Conservation (phyloP, 2,888 invertebrate species). For the Argyra leucocephala region DNA sequence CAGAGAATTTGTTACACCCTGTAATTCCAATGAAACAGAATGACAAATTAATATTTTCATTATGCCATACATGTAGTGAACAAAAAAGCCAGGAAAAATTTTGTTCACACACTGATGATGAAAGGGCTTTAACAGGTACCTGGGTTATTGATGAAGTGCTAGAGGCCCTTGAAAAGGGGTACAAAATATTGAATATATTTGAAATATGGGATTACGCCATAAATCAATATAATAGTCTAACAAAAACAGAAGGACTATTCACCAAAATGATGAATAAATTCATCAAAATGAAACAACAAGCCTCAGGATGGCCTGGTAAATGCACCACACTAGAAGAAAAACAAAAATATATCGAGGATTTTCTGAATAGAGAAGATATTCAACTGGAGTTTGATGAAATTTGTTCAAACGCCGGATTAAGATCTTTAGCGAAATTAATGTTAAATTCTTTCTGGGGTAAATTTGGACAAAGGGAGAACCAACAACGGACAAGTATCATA, state of each 20-base stretch:
- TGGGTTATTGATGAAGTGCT: constrained; percentile 30
- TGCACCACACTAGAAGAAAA: constrained; percentile 21
- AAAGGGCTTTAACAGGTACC: constrained; percentile 22
- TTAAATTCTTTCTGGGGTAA: constrained; percentile 32
- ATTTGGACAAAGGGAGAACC: constrained; percentile 28
- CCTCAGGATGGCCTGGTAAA: constrained; percentile 25
- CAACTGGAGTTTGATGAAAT: constrained; percentile 24
- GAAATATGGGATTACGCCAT: constrained; percentile 32
- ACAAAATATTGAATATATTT: constrained; percentile 25
- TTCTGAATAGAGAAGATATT: constrained; percentile 25
- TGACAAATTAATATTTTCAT: constrained; percentile 27
- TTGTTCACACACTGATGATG: constrained; percentile 24
- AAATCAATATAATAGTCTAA: constrained; percentile 20
- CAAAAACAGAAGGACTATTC: constrained; percentile 24
- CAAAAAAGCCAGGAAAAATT: too few species aligned
- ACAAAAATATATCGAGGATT: constrained; percentile 25
- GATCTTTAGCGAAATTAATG: constrained; percentile 28
- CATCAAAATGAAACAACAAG: constrained; percentile 27
- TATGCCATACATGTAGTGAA: constrained; percentile 27
- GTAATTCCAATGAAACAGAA: constrained; percentile 28
- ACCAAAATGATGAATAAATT: constrained; percentile 29
- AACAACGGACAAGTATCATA: constrained; percentile 23
- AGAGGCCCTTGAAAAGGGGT: constrained; percentile 29
- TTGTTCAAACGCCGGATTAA: constrained; percentile 25
- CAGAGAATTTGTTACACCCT: constrained; percentile 27